phyloP scores from a whole-genome alignment of 1,140 invertebrate genomes.

The Euura saliciscinereae region DNA sequence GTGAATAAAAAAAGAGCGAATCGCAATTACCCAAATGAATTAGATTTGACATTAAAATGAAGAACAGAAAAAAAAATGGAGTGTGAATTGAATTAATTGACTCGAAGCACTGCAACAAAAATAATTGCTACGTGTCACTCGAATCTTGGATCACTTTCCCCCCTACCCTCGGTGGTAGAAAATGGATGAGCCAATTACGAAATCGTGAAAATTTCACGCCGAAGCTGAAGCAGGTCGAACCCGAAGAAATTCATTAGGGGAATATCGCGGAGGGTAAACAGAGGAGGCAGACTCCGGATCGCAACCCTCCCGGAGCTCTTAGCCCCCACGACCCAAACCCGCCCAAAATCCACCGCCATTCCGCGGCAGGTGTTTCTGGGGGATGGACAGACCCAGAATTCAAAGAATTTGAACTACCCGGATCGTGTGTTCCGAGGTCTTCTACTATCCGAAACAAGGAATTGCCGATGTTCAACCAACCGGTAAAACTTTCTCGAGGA shows the following conservation, averaged over 20 bases:
- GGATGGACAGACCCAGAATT: background rate
- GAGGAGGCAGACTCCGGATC: background rate
- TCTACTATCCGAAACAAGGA: background rate
- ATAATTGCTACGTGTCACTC: no score
- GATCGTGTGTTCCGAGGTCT: background rate
- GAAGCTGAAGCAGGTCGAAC: constrained; percentile 12
- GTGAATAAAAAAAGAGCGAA: no score
- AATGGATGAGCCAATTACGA: constrained; percentile 37
- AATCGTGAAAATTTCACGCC: constrained; percentile 49
- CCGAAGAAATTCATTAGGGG: constrained; percentile 42
- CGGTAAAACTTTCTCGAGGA: background rate
- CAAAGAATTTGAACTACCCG: background rate
- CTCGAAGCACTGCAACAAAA: no score
- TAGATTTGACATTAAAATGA: no score
- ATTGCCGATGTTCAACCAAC: background rate
- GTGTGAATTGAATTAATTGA: no score
- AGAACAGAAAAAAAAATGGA: no score
- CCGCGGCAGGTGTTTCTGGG: background rate
- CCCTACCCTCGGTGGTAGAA: background rate
- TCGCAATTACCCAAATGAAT: no score
- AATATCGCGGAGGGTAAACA: constrained; percentile 22
- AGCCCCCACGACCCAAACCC: background rate
- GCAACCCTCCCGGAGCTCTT: no score
- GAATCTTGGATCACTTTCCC: no score
- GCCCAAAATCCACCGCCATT: background rate